A percentile compares a stretch with the other conserved stretches of the same genome.
phyloP scores from a whole-genome alignment of 1,140 invertebrate species.

The Drosophila oshimai region DNA sequence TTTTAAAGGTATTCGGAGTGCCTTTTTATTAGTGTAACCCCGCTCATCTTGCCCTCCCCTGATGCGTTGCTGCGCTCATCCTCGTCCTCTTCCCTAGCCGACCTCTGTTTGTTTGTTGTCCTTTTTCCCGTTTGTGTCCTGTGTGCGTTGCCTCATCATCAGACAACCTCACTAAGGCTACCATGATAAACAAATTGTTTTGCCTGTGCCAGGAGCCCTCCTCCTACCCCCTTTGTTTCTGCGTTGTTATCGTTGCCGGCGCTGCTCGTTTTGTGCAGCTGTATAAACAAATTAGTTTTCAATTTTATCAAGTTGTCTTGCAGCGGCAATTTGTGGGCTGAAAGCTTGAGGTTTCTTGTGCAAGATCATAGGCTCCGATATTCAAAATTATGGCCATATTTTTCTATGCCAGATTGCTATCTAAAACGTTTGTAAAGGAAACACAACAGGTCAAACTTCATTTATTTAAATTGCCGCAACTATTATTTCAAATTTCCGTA shows the following conservation, averaged over 20 bases:
- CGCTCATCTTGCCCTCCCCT: slow-evolving; percentile 8
- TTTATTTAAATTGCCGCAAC: background rate
- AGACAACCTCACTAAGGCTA: slow-evolving; percentile 66
- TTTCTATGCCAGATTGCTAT: background rate
- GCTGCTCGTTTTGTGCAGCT: slow-evolving; percentile 77
- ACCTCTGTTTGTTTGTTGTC: slow-evolving; percentile 65
- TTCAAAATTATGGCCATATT: background rate
- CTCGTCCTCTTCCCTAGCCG: background rate
- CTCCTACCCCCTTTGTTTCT: slow-evolving; percentile 17
- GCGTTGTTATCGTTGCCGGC: slow-evolving; percentile 63
- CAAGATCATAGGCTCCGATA: background rate
- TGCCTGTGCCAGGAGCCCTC: slow-evolving; percentile 17
- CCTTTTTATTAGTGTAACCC: background rate
- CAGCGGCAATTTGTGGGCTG: slow-evolving; percentile 29
- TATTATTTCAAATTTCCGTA: background rate
- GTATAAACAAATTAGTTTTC: slow-evolving; percentile 82
- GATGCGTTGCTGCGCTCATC: slow-evolving; percentile 9
- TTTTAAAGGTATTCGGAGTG: too few relatives aligned
- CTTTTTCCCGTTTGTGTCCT: slow-evolving; percentile 53
- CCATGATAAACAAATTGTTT: slow-evolving; percentile 81
- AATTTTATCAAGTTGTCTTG: slow-evolving; percentile 71
- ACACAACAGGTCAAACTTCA: too few relatives aligned
- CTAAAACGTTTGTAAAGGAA: background rate
- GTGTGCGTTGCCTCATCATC: slow-evolving; percentile 58
- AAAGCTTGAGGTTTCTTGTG: slow-evolving; percentile 3